These are phyloP conservation scores for Pterocles burchelli DNA, from an alignment of 2,113 vertebrate species.

Conservation along the genomic window DNA sequence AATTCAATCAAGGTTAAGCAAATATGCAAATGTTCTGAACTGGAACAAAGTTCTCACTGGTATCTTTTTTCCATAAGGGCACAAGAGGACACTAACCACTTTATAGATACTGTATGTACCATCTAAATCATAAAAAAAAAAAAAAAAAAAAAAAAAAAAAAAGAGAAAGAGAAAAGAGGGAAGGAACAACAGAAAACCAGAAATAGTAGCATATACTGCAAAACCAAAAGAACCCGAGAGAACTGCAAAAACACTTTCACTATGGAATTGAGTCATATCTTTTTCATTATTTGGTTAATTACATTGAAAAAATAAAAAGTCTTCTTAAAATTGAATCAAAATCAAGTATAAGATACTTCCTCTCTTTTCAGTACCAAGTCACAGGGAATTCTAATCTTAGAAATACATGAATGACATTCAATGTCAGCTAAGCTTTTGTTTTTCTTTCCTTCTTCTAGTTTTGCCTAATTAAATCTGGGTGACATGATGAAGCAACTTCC, in stretches of 20 bases:
- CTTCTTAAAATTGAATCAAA: neutral
- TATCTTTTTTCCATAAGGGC: neutral
- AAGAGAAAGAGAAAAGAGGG: too few species aligned
- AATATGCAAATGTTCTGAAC: neutral
- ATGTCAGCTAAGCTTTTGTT: neutral
- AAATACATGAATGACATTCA: neutral
- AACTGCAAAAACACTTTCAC: neutral
- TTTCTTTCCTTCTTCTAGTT: neutral
- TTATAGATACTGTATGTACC: neutral
- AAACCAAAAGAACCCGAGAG: neutral
- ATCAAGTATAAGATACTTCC: neutral
- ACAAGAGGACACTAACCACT: neutral
- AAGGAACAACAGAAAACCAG: neutral
- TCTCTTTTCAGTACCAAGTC: neutral
- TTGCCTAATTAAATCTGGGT: slow-evolving; percentile 16
- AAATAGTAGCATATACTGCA: neutral
- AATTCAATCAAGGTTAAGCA: neutral
- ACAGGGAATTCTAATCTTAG: neutral
- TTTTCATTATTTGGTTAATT: neutral
- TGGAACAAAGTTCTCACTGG: neutral
- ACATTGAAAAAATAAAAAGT: neutral
- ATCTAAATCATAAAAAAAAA: neutral
- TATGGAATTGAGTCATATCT: neutral
- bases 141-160: neutral
- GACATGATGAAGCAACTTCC: neutral